These are phyloP conservation scores for Lipotes vexillifer DNA, from an alignment of 2,113 vertebrate genomes.

Conservation along the genomic window DNA sequence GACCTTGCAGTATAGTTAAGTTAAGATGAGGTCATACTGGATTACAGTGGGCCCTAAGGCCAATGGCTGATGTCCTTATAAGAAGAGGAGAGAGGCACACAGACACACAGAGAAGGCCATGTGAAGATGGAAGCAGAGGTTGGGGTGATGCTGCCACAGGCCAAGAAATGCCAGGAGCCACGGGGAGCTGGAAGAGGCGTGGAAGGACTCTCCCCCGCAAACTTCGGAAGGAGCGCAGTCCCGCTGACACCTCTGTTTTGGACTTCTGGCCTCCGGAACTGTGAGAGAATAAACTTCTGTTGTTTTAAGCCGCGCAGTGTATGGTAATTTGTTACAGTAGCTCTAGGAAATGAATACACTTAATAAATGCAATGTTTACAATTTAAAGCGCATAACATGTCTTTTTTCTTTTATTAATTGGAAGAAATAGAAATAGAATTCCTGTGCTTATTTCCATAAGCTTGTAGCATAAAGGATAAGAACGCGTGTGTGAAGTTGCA, in stretches of 20 bases:
- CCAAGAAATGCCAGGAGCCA: not conserved
- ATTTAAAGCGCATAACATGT: not conserved
- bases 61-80: not conserved
- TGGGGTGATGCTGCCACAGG: not conserved
- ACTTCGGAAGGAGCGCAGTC: not conserved
- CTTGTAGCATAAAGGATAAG: not conserved
- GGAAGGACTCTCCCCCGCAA: not conserved
- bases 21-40: not conserved
- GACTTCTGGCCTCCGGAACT: not conserved
- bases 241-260: not conserved
- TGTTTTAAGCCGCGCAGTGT: not conserved
- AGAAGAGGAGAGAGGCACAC: not conserved
- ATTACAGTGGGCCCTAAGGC: not conserved
- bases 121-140: not conserved
- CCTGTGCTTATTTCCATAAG: not conserved
- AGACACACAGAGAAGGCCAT: not conserved
- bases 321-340: not conserved
- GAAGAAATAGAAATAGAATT: not conserved
- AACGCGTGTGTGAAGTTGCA: not conserved
- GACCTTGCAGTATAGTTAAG: not conserved
- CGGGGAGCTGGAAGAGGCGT: not conserved
- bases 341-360: not conserved
- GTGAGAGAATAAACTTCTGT: not conserved
- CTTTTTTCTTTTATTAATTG: not conserved
- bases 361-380: not conserved